These are phyloP conservation scores for Siniperca knerii DNA, from an alignment of 2,113 vertebrate species.

Conservation along the genomic window DNA sequence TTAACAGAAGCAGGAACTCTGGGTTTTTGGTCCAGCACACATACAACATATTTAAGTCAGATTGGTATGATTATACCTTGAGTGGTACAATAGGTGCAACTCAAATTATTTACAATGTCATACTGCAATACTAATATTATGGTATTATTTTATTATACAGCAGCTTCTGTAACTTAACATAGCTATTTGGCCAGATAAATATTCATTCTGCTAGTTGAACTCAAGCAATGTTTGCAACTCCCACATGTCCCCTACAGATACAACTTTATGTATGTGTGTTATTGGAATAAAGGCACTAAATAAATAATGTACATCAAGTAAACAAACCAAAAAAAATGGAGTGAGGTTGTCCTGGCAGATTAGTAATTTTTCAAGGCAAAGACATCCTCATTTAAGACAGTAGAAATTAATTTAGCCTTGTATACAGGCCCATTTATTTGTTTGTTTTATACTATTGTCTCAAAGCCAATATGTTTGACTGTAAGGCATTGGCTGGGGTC, in stretches of 20 bases:
- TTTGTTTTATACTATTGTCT: constrained; percentile 82
- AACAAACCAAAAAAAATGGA: constrained; percentile 57
- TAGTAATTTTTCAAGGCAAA: constrained; percentile 75
- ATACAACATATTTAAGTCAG: neutral
- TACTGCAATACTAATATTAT: neutral
- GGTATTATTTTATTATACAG: constrained; percentile 11
- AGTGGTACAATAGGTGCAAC: neutral
- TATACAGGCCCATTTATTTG: constrained; percentile 79
- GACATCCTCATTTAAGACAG: constrained; percentile 75
- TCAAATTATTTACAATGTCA: neutral
- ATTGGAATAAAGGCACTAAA: constrained; percentile 57
- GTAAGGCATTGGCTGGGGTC: constrained; percentile 82
- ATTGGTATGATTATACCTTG: neutral
- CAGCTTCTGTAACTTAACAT: constrained; percentile 24
- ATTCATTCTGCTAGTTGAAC: constrained; percentile 40
- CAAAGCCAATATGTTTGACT: constrained; percentile 81
- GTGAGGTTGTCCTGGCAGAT: constrained; percentile 69
- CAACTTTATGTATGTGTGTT: constrained; percentile 54
- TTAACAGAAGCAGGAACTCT: neutral
- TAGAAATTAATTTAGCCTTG: constrained; percentile 79
- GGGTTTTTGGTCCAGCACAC: neutral
- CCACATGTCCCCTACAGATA: constrained; percentile 53
- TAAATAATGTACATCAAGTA: constrained; percentile 71
- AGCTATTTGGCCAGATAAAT: constrained; percentile 21
- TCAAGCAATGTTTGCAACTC: constrained; percentile 35